Percentiles rank a stretch among this genome's conserved stretches.
These are phyloP conservation scores for Tethya wilhelma DNA, from an alignment of 37 sponge, comb jelly and placozoan species.

Conservation along the genomic window DNA sequence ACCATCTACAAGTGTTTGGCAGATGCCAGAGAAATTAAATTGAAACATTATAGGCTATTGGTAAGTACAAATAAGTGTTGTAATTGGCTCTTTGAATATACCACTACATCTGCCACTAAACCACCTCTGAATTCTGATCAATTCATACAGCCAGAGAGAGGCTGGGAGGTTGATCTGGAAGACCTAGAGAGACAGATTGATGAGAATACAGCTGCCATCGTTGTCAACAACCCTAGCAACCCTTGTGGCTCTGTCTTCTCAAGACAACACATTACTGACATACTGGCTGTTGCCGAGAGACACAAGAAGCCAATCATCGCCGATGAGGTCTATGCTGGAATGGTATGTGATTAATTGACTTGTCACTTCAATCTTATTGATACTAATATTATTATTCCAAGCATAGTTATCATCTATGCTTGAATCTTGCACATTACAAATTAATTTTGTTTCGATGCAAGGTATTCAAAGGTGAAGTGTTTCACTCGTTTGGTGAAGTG, in stretches of 20 bases:
- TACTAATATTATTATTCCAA: not conserved
- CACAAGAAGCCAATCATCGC: constrained; percentile 82
- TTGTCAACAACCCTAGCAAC: constrained; percentile 93
- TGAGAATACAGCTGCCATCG: constrained; percentile 72
- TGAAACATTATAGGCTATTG: constrained; percentile 63
- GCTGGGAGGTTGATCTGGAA: constrained; percentile 88
- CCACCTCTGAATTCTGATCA: not conserved
- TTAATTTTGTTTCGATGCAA: not conserved
- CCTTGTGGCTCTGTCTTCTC: constrained; percentile 96
- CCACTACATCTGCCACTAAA: not conserved
- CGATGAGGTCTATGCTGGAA: constrained; percentile 89
- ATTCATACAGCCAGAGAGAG: constrained; percentile 70
- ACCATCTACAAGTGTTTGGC: constrained; percentile 72
- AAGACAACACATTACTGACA: constrained; percentile 69
- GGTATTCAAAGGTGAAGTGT: constrained; percentile 70
- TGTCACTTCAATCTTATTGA: not conserved
- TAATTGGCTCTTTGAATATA: too few species aligned
- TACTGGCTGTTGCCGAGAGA: constrained; percentile 76
- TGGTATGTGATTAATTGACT: constrained; percentile 64
- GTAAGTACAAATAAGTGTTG: constrained; percentile 61
- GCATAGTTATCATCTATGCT: not conserved
- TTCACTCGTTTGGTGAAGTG: constrained; percentile 58
- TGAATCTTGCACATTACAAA: not conserved
- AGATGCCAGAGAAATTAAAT: constrained; percentile 48
- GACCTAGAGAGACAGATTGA: constrained; percentile 91